Evolutionary conservation across 2,888 invertebrate genomes (phyloP), one percentile per base, ranked within the genome.

Genomic region (Ditylenchus weischeri): DNA sequence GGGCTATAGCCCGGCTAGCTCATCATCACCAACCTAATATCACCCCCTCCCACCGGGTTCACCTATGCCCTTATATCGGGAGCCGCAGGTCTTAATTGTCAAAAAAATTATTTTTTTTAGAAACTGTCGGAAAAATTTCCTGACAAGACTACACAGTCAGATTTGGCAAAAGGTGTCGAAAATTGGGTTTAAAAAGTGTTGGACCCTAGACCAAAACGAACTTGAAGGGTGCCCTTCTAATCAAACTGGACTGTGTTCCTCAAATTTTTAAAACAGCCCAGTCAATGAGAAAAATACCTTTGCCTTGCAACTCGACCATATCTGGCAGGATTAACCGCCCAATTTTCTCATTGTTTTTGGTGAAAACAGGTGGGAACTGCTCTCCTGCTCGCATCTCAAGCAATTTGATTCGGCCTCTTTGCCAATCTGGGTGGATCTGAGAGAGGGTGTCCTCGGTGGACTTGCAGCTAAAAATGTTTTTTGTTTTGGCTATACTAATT

Each of bases 221-320:
- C 29, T 29, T 5, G 29, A 29, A 5, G 29, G 5, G 29, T 29
- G 2, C 5, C 5, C 29, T 2, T 29, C 3, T 29, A 29, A 29
- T 29, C 2, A 5, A 5, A 29, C 3, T 2, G 3, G 2, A 29
- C 38, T 60, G 48, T 21, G 47, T 64, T 69, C 57, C 69, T 36
- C 63, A 60, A 35, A 79, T 72, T 35, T 69, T 73, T 13, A 79
- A 67, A 15, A 78, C 75, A 50, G 78, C 65, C 63, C 74, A 73
- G 48, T 76, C 72, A n/a, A 75, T 72, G n/a, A 78, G 69, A 6
- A 78, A 58, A 21, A 76, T 77, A 68, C 77, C 78, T 58, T 78
- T 78, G 10, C n/a, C 54, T 21, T 54, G 15, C 2, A 54, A n/a
- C 54, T 54, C 54, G 11, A 54, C 11, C n/a, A 54, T 23, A 29